Conservation (phyloP, 2,888 invertebrate genomes). For the Onchidella celtica region DNA sequence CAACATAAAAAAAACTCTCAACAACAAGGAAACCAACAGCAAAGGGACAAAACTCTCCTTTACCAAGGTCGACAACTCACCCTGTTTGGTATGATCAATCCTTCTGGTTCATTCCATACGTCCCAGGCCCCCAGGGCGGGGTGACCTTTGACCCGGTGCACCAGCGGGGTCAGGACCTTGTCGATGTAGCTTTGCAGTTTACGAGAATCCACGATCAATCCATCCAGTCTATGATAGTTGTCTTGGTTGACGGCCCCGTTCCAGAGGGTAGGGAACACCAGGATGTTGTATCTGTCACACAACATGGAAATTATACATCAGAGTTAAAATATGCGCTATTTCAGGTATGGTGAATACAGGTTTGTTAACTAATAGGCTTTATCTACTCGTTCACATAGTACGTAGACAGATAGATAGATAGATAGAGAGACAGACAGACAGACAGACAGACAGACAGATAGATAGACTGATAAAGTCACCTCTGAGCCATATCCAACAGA, state of each 20-base stretch:
- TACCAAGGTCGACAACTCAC: conserved; percentile 21
- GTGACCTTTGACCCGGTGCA: conserved; percentile 61
- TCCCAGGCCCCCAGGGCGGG: conserved; percentile 71
- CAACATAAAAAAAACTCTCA: too few species aligned
- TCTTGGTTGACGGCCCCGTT: conserved; percentile 66
- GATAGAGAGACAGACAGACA: conserved; percentile 37
- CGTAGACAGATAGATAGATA: conserved; percentile 22
- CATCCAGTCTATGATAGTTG: conserved; percentile 43
- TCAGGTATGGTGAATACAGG: too few species aligned
- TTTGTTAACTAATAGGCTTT: too few species aligned
- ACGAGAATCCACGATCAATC: conserved; percentile 58
- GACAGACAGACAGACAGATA: conserved; percentile 26
- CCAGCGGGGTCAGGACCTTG: conserved; percentile 69
- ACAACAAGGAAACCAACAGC: too few species aligned
- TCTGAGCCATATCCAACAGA: conserved; percentile 28
- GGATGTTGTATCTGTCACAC: conserved; percentile 58
- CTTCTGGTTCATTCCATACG: conserved; percentile 73
- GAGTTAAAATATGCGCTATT: too few species aligned
- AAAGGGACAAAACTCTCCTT: too few species aligned
- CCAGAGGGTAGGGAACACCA: conserved; percentile 71
- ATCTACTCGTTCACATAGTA: too few species aligned
- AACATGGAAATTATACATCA: too few species aligned
- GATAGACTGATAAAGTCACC: conserved; percentile 21
- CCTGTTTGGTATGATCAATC: conserved; percentile 59
- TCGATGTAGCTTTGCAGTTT: conserved; percentile 71